Evolutionary conservation across 2,113 vertebrate genomes (phyloP), one percentile per base, ranked within the genome.

Genomic region (Leptobrachium leishanense): DNA sequence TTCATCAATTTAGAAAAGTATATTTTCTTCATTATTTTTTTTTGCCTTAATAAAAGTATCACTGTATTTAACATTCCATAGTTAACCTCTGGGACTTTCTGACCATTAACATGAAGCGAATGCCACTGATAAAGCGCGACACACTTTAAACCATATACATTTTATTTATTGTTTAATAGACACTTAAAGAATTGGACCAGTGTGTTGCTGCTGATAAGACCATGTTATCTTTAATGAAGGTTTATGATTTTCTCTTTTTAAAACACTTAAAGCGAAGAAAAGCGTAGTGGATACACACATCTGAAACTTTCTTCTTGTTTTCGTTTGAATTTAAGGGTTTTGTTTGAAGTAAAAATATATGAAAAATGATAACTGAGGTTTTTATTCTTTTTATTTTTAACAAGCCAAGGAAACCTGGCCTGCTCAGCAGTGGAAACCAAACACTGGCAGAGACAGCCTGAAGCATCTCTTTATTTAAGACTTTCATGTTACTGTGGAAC

Each of bases 41-140:
- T 54, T 31, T 40, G 44, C 31, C 53, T 68, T 12, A 75, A 50
- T 65, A 46, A 76, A 65, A 13, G 50, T 31, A 8, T 46, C 75
- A 68, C 50, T 76, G 2, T 68, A 43, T 4, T 68, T 44, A 11
- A 41, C 65, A 76, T 76, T 76, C 65, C 75, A 44, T 9, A 42
- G 41, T 11, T 68, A 64, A 64, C 43, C 66, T 13, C 43, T 9
- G 46, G 53, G 68, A 68, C 53, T 20, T 68, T 57, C 40, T 39
- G 6, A 7, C 65, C 75, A 76, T 76, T 76, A 76, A 53, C 42
- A 50, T 12, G 75, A 68, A 31, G 50, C 50, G n/a, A 70, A 70
- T 31, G 68, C 68, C 43, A n/a, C 68, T 70, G 68, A 70, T 70
- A 53, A 70, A 70, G 12, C 12, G 2, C 6, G 54, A 68, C 43